A percentile compares a stretch with the other conserved stretches of the same genome.
These are phyloP conservation scores for Hiodon alosoides DNA, from an alignment of 2,113 vertebrate genomes.

Conservation along the genomic window DNA sequence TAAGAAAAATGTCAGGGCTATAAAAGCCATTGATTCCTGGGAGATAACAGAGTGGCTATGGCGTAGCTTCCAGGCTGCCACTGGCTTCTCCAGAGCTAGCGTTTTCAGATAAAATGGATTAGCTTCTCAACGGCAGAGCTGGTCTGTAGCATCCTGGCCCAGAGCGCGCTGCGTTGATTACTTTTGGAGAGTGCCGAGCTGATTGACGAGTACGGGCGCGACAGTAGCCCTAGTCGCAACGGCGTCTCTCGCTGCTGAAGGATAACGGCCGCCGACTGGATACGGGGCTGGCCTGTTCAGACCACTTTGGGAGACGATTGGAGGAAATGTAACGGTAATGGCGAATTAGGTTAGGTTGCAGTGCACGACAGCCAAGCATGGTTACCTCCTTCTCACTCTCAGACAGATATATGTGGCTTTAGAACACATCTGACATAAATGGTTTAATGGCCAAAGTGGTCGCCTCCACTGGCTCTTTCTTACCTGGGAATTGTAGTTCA, in stretches of 20 bases:
- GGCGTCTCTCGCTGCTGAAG: too few relatives aligned
- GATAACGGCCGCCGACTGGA: too few relatives aligned
- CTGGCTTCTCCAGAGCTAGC: slow-evolving; percentile 36
- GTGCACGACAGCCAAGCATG: not conserved
- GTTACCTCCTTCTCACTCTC: not conserved
- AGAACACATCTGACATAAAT: not conserved
- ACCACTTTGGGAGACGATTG: too few relatives aligned
- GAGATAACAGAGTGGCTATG: slow-evolving; percentile 33
- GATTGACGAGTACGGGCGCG: not conserved
- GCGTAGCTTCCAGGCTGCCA: slow-evolving; percentile 33
- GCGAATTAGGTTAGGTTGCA: not conserved
- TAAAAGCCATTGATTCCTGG: slow-evolving; percentile 46
- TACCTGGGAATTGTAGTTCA: not conserved
- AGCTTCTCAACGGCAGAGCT: slow-evolving; percentile 17
- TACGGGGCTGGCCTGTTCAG: too few relatives aligned
- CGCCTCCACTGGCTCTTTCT: not conserved
- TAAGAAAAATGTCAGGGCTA: slow-evolving; percentile 48
- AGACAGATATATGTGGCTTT: not conserved
- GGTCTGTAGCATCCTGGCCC: not conserved
- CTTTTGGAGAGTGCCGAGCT: not conserved
- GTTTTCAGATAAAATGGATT: slow-evolving; percentile 39
- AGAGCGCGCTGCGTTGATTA: not conserved
- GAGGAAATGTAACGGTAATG: not conserved
- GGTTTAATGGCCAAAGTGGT: not conserved
- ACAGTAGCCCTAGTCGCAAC: too few relatives aligned